Conservation (phyloP, 1,140 invertebrate species). For the Acromyrmex heyeri region DNA sequence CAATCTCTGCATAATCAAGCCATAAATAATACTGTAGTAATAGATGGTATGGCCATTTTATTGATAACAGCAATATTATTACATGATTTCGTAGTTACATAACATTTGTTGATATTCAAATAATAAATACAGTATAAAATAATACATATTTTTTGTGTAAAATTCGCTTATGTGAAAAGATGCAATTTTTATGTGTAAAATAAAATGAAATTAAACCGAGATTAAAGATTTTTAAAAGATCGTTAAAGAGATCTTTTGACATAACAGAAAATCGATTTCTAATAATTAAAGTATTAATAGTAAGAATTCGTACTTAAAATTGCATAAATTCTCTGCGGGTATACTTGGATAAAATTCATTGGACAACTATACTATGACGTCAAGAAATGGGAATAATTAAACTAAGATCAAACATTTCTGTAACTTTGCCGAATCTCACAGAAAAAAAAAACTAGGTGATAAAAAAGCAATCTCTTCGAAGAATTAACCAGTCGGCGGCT, state of each 20-base stretch:
- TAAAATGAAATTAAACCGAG: background rate
- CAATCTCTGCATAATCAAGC: background rate
- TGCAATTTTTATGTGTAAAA: background rate
- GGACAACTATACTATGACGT: slow-evolving; percentile 8
- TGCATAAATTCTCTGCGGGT: background rate
- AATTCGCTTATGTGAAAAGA: background rate
- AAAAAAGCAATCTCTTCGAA: slow-evolving; percentile 38
- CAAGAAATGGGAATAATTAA: slow-evolving; percentile 36
- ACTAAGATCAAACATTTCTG: slow-evolving; percentile 47
- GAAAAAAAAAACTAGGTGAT: background rate
- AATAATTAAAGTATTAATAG: background rate
- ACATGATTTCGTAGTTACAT: background rate
- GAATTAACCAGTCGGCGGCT: slow-evolving; percentile 43
- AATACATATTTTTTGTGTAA: background rate
- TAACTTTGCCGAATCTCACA: slow-evolving; percentile 12
- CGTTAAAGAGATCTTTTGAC: background rate
- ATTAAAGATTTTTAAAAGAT: background rate
- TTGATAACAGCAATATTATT: background rate
- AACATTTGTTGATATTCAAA: background rate
- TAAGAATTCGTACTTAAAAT: slow-evolving; percentile 18
- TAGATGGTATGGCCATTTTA: background rate
- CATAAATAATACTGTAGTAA: background rate
- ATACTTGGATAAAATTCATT: slow-evolving; percentile 34
- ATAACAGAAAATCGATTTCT: background rate
- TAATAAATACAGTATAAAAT: background rate